Evolutionary conservation across 2,797 vertebrate genomes (phyloP).

Genomic region (Platalea minor): DNA sequence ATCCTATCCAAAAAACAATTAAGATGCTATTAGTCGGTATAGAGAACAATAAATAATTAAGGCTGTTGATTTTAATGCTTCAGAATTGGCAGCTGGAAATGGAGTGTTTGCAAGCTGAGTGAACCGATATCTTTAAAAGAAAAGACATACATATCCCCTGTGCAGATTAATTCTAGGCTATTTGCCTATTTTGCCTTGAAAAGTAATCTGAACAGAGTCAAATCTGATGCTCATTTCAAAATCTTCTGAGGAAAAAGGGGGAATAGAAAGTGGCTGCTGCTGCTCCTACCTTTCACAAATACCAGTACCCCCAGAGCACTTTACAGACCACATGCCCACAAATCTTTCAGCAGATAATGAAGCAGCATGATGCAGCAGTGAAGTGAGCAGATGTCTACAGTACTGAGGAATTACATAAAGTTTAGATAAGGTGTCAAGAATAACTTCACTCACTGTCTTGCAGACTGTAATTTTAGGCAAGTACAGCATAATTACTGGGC

Average conservation of each 20-base stretch:
- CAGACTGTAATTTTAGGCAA: neutral
- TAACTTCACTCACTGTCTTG: neutral
- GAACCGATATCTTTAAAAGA: neutral
- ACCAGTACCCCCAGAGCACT: neutral
- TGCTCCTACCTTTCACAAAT: neutral
- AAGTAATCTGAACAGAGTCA: neutral
- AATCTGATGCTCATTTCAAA: neutral
- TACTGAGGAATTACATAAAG: neutral
- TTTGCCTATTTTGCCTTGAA: slow-evolving; percentile 25
- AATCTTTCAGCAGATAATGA: neutral
- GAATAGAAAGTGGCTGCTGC: neutral
- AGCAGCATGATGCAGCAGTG: neutral
- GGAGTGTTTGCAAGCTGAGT: neutral
- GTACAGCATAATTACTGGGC: neutral
- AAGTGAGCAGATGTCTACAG: slow-evolving; percentile 17
- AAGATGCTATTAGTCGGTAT: slow-evolving; percentile 53
- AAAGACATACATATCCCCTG: neutral
- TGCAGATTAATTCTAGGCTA: neutral
- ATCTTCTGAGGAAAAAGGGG: neutral
- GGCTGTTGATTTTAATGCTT: slow-evolving; percentile 65
- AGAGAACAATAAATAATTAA: slow-evolving; percentile 67
- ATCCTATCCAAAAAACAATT: slow-evolving; percentile 58
- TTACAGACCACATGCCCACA: neutral
- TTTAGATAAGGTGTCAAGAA: slow-evolving; percentile 8
- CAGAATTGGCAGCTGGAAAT: slow-evolving; percentile 55